Evolutionary conservation across 2,888 invertebrate genomes (phyloP).

Genomic region (Habrosyne pyritoides): DNA sequence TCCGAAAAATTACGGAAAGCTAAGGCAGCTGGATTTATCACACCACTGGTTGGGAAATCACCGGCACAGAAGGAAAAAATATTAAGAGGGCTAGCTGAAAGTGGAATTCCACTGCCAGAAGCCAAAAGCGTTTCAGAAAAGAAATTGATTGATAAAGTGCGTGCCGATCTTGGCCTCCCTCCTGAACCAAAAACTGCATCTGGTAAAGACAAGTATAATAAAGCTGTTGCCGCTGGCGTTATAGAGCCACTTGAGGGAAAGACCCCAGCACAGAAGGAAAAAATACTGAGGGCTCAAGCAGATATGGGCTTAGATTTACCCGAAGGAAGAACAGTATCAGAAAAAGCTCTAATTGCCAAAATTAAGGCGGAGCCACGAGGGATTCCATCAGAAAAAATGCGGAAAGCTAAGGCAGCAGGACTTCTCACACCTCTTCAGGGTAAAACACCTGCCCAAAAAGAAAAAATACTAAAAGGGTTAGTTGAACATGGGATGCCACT

Average conservation of each 20-base stretch:
- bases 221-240: conserved; percentile 28
- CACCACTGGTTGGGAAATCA: conserved; percentile 22
- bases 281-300: conserved; percentile 24
- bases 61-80: conserved; percentile 17
- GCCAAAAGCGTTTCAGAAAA: conserved; percentile 22
- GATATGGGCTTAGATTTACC: conserved; percentile 23
- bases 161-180: conserved; percentile 22
- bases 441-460: conserved; percentile 35
- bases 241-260: conserved; percentile 32
- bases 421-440: conserved; percentile 37
- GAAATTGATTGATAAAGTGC: conserved; percentile 19
- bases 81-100: conserved; percentile 23
- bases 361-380: conserved; percentile 9
- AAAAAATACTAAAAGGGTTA: conserved; percentile 33
- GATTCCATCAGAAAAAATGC: conserved; percentile 30
- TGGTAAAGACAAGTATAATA: conserved; percentile 25
- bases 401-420: conserved; percentile 39
- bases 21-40: conserved; percentile 25
- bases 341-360: conserved; percentile 18
- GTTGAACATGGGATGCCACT: conserved; percentile 28
- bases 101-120: conserved; percentile 26
- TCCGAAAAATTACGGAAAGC: conserved; percentile 12
- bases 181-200: conserved; percentile 19
- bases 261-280: conserved; percentile 24
- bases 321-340: conserved; percentile 23